A percentile compares a stretch with the other conserved stretches of the same genome.
Evolutionary conservation across 2,797 vertebrate species (phyloP).

Genomic region (Malurus splendens): DNA sequence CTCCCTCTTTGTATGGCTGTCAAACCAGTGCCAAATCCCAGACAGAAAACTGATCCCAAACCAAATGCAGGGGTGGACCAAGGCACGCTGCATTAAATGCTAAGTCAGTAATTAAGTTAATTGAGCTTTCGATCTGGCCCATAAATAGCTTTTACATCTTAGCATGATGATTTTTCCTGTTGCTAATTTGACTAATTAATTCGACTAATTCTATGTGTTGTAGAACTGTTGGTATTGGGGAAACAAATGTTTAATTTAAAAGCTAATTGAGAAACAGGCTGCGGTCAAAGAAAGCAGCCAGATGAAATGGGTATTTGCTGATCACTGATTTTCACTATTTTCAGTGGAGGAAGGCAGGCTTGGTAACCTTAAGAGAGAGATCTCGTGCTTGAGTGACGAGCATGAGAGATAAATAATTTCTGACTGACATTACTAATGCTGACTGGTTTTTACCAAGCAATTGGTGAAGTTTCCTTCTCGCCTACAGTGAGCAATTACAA

Average conservation of each 20-base stretch:
- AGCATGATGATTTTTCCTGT: neutral
- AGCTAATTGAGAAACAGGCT: slow-evolving; percentile 5
- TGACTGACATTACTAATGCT: neutral
- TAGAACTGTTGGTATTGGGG: neutral
- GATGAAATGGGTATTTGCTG: neutral
- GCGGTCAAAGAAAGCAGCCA: neutral
- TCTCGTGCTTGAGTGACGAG: accelerated
- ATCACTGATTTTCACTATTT: neutral
- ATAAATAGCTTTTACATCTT: neutral
- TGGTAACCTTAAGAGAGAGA: neutral
- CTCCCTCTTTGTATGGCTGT: neutral
- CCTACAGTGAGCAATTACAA: neutral
- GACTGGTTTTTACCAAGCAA: neutral
- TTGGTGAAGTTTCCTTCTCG: neutral
- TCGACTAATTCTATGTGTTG: neutral
- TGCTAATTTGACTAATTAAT: slow-evolving; percentile 35
- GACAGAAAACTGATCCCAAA: neutral
- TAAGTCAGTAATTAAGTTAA: neutral
- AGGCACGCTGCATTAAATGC: neutral
- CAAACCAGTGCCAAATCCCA: accelerated
- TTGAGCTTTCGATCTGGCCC: neutral
- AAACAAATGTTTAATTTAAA: slow-evolving; percentile 20
- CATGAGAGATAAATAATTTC: neutral
- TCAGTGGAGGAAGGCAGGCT: neutral
- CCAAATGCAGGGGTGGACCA: accelerated